Evolutionary conservation across 2,113 vertebrate genomes (phyloP), one percentile per base, ranked within the genome.

Genomic region (Sardina pilchardus): DNA sequence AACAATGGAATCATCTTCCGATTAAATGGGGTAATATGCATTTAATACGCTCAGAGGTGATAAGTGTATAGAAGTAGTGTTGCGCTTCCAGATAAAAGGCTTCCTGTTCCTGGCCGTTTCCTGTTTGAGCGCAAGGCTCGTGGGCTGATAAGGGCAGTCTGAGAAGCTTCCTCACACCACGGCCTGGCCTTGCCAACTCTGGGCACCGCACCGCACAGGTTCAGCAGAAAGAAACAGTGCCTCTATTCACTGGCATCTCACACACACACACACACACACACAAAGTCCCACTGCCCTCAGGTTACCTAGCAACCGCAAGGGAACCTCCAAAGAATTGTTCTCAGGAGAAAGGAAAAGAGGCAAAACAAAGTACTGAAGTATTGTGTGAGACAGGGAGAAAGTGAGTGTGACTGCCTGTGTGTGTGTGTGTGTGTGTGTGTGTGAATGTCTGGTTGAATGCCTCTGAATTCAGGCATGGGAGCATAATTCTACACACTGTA

Each of bases 271-370:
- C 63, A 86, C 48, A 83, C 82, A 89, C 86, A 86, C 71, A 85
- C 50, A 82, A 80, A 82, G 59, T 50, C 81, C 56, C 81, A 86
- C 81, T n/a, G 17, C 87, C 59, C 48, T 71, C 16, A 30, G n/a
- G 86, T 94, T 89, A 88, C 93, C 89, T 92, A 92, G 94, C 93
- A 94, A 94, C 94, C 26, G 81, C 86, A 78, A 78, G 0, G 88
- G 48, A 80, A 91, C 87, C 88, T 91, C 88, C 90, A 91, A 92
- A 91, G 89, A 88, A 50, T 82, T 86, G 89, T 86, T 89, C 86
- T 71, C 63, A 71, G 63, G 26, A 71, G 63, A 71, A 71, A 34
- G 85, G 87, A 83, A 82, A 42, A 43, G 86, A 81, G 78, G 42
- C 83, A 82, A 86, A 91, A 85, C 53, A 87, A 59, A 78, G 80